Conservation (phyloP, 2,888 invertebrate species). For the Drosophila eohydei region DNA sequence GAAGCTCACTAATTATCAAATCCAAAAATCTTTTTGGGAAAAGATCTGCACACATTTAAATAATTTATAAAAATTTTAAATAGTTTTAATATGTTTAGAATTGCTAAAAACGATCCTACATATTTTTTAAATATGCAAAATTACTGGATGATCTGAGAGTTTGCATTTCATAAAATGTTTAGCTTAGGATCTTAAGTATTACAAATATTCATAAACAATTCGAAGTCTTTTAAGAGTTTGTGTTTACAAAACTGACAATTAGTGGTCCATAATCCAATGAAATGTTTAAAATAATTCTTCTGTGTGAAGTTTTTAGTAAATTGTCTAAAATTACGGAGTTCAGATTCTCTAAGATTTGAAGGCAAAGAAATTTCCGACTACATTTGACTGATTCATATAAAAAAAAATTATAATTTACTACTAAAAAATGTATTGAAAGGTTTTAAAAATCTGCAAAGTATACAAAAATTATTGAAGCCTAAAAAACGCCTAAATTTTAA, state of each 20-base stretch:
- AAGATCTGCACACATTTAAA: neutral
- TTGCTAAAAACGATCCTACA: too few relatives aligned
- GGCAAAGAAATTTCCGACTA: neutral
- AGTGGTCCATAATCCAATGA: too few relatives aligned
- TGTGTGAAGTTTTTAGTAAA: neutral
- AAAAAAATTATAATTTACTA: neutral
- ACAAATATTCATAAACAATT: neutral
- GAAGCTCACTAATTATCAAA: too few relatives aligned
- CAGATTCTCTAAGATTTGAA: neutral
- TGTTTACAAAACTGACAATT: neutral
- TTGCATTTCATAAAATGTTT: neutral
- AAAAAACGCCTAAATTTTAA: neutral
- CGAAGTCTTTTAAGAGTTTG: neutral
- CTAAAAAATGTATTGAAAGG: slow-evolving; percentile 1
- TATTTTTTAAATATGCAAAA: neutral
- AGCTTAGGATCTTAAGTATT: neutral
- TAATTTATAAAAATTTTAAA: neutral
- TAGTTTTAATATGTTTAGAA: neutral
- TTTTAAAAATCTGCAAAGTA: neutral
- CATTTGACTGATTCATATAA: slow-evolving; percentile 5
- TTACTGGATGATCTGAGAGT: neutral
- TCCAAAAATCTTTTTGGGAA: neutral
- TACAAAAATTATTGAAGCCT: neutral
- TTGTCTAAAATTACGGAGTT: neutral
- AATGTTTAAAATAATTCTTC: neutral